Percentiles rank a stretch among this genome's conserved stretches.
Conservation (phyloP, 2,113 vertebrate species). For the Hippocampus guttulatus region DNA sequence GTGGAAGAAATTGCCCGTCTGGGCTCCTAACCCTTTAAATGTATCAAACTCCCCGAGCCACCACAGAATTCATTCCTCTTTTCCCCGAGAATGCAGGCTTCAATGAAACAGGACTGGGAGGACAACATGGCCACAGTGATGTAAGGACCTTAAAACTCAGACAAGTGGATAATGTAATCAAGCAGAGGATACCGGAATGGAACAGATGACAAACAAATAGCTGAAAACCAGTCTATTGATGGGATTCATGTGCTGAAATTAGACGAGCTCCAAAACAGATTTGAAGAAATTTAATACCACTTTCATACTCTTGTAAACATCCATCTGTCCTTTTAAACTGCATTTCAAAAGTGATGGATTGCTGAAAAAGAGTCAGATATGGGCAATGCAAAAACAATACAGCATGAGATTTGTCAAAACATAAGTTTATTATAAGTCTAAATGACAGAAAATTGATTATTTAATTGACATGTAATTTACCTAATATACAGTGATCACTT, state of each 20-base stretch:
- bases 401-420: not conserved
- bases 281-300: slow-evolving; percentile 52
- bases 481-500: too few relatives aligned
- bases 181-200: slow-evolving; percentile 32
- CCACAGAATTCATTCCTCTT: slow-evolving; percentile 29
- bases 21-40: slow-evolving; percentile 43
- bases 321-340: slow-evolving; percentile 48
- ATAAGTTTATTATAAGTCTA: not conserved
- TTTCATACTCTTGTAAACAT: slow-evolving; percentile 42
- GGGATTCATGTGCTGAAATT: slow-evolving; percentile 40
- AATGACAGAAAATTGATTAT: not conserved
- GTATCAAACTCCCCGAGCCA: slow-evolving; percentile 26
- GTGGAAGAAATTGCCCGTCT: slow-evolving; percentile 47
- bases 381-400: not conserved
- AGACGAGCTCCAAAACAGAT: slow-evolving; percentile 43
- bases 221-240: slow-evolving; percentile 19
- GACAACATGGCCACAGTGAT: slow-evolving; percentile 20
- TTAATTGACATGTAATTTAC: not conserved
- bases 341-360: slow-evolving; percentile 21
- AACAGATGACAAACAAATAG: slow-evolving; percentile 48
- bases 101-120: slow-evolving; percentile 26
- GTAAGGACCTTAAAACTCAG: slow-evolving; percentile 28
- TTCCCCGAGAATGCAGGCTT: slow-evolving; percentile 23
- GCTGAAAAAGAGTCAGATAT: slow-evolving; percentile 3
- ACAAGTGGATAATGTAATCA: slow-evolving; percentile 37